These are phyloP conservation scores for Epinephelus coioides DNA, from an alignment of 2,797 vertebrate species.

Conservation along the genomic window DNA sequence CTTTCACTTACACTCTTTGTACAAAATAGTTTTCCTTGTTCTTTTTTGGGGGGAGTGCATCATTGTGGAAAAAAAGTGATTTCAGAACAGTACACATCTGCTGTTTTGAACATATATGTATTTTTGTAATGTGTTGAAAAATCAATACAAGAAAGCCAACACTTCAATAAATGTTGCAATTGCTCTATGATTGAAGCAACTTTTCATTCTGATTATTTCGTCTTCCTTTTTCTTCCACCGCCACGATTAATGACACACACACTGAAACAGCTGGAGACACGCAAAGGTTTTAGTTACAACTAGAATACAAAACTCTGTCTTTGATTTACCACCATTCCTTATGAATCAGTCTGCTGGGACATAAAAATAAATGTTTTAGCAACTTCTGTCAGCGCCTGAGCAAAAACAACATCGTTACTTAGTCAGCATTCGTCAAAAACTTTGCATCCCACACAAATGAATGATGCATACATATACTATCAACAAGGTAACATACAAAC, in stretches of 20 bases:
- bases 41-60: constrained; percentile 76
- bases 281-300: not conserved
- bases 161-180: constrained; percentile 88
- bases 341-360: not conserved
- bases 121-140: constrained; percentile 89
- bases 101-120: constrained; percentile 88
- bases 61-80: constrained; percentile 84
- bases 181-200: constrained; percentile 81
- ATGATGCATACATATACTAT: not conserved
- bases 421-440: not conserved
- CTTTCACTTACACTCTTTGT: constrained; percentile 84
- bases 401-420: not conserved
- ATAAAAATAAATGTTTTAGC: not conserved
- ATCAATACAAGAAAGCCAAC: constrained; percentile 88
- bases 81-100: constrained; percentile 83
- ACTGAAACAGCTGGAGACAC: not conserved
- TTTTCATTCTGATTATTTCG: constrained; percentile 64
- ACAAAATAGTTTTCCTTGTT: constrained; percentile 79
- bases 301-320: not conserved
- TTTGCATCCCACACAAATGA: not conserved
- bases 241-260: not conserved
- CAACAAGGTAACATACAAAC: not conserved
- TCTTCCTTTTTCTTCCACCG: not conserved
- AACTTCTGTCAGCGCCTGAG: not conserved
- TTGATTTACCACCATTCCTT: not conserved